Percentiles rank a stretch among this genome's conserved stretches.
phyloP scores from a whole-genome alignment of 2,113 vertebrate species.

The Jaculus jaculus region DNA sequence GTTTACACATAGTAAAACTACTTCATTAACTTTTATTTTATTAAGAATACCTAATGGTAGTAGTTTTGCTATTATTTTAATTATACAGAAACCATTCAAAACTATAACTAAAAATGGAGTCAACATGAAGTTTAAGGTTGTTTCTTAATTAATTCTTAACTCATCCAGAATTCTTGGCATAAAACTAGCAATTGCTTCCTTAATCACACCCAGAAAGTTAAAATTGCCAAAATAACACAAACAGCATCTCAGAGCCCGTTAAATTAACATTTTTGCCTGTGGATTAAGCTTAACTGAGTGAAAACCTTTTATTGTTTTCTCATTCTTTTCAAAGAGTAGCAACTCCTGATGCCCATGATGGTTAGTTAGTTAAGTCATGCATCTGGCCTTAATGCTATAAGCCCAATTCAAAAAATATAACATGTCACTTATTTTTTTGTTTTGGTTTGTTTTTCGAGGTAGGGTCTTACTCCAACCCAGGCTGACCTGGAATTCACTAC shows the following conservation, averaged over 20 bases:
- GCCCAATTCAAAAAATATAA: slow-evolving; percentile 77
- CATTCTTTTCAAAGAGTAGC: slow-evolving; percentile 78
- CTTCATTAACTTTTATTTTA: slow-evolving; percentile 75
- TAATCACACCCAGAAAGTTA: slow-evolving; percentile 80
- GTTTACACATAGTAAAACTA: slow-evolving; percentile 47
- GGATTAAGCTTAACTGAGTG: slow-evolving; percentile 80
- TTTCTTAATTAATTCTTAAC: slow-evolving; percentile 81
- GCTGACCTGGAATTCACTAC: too few relatives aligned
- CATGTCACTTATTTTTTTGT: too few relatives aligned
- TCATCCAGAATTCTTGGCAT: slow-evolving; percentile 82
- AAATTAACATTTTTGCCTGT: slow-evolving; percentile 84
- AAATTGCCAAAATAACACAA: slow-evolving; percentile 81
- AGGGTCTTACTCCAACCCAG: too few relatives aligned
- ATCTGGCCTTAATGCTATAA: slow-evolving; percentile 78
- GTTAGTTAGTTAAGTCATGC: slow-evolving; percentile 69
- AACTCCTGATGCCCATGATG: slow-evolving; percentile 74
- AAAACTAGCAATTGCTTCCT: slow-evolving; percentile 81
- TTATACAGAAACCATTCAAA: slow-evolving; percentile 77
- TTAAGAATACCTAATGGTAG: slow-evolving; percentile 44
- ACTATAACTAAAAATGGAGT: slow-evolving; percentile 67
- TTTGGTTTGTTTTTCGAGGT: too few relatives aligned
- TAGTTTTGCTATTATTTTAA: slow-evolving; percentile 64
- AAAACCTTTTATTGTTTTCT: slow-evolving; percentile 82
- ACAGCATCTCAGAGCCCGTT: slow-evolving; percentile 80
- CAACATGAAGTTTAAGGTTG: slow-evolving; percentile 67